These are phyloP conservation scores for Pipistrellus kuhlii DNA, from an alignment of 2,797 vertebrate species.

Conservation along the genomic window DNA sequence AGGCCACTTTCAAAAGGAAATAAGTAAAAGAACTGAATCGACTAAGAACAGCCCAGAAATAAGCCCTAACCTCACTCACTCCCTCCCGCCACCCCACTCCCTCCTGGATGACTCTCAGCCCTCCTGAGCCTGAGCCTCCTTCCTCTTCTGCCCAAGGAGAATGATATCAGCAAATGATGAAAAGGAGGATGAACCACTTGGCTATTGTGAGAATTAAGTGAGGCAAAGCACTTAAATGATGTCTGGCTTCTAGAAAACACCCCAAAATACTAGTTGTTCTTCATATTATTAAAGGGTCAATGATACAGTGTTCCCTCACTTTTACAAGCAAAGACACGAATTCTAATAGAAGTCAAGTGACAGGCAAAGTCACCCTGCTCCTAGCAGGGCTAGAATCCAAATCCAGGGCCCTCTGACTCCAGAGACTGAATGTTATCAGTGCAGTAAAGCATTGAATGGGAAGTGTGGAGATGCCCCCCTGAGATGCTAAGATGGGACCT, in stretches of 20 bases:
- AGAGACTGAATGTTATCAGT: neutral
- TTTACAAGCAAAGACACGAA: neutral
- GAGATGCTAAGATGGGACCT: neutral
- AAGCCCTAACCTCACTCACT: too few relatives aligned
- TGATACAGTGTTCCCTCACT: neutral
- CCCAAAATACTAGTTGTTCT: neutral
- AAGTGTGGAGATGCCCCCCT: neutral
- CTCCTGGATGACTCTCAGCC: too few relatives aligned
- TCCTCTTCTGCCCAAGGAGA: neutral
- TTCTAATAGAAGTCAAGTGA: neutral
- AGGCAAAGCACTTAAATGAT: neutral
- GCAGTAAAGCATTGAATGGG: rapidly evolving
- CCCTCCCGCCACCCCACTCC: too few relatives aligned
- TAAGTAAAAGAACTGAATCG: too few relatives aligned
- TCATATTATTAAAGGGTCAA: neutral
- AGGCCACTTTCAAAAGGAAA: too few relatives aligned
- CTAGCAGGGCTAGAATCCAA: neutral
- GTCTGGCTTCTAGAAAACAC: neutral
- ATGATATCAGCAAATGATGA: too few relatives aligned
- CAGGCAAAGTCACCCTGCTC: neutral
- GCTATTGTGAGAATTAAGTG: neutral
- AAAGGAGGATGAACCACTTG: neutral
- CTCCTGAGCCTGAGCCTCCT: neutral
- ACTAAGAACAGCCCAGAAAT: too few relatives aligned
- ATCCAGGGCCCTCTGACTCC: neutral